A percentile compares a stretch with the other conserved stretches of the same genome.
phyloP scores from a whole-genome alignment of 2,888 invertebrate species.

The Chelonus formosanus region DNA sequence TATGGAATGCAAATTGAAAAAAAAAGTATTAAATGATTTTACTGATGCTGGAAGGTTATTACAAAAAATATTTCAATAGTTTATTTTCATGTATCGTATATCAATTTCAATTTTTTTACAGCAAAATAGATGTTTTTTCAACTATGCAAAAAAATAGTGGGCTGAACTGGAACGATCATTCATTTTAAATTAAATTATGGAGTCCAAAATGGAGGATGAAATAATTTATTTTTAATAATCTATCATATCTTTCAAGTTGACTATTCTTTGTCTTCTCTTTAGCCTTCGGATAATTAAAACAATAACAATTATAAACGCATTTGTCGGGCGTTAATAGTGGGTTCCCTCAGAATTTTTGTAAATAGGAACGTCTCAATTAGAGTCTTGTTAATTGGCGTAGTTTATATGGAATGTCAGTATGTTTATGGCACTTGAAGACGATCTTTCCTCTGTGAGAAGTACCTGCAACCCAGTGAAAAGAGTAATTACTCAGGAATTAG shows the following conservation, averaged over 20 bases:
- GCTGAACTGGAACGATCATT: too few relatives aligned
- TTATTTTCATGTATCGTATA: too few relatives aligned
- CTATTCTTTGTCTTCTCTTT: conserved; percentile 26
- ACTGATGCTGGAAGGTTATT: too few relatives aligned
- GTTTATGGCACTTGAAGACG: conserved; percentile 2
- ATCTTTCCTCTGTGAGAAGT: background rate
- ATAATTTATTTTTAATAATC: conserved; percentile 34
- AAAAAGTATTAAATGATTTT: too few relatives aligned
- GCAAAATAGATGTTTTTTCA: conserved; percentile 14
- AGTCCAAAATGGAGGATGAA: conserved; percentile 18
- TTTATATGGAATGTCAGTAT: conserved; percentile 51
- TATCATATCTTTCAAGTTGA: conserved; percentile 20
- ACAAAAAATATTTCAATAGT: too few relatives aligned
- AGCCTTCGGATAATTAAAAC: conserved; percentile 16
- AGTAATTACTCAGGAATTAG: conserved; percentile 60
- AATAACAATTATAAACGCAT: conserved; percentile 45
- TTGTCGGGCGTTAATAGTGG: conserved; percentile 40
- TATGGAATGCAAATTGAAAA: too few relatives aligned
- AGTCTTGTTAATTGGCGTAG: conserved; percentile 54
- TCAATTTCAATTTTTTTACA: too few relatives aligned
- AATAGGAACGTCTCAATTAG: conserved; percentile 63
- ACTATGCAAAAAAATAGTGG: background rate
- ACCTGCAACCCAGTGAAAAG: conserved; percentile 45
- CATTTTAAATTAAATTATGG: background rate
- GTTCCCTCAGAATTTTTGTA: conserved; percentile 49